These are phyloP conservation scores for Glomeris marginata DNA, from an alignment of 2,888 invertebrate genomes.

Conservation along the genomic window DNA sequence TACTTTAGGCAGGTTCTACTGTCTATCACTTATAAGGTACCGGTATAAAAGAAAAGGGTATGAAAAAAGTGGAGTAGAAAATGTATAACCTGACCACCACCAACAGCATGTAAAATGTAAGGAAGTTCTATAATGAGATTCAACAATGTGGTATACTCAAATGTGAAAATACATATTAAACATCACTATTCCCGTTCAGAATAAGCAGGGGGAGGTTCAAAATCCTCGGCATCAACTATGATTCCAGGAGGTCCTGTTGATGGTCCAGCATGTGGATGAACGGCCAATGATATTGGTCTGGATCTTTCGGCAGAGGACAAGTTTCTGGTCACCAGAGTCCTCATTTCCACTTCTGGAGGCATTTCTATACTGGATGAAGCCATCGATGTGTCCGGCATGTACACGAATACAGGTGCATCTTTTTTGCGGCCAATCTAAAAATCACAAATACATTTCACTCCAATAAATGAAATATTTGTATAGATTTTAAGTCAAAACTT, in stretches of 20 bases:
- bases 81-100: no score
- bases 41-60: no score
- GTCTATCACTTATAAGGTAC: no score
- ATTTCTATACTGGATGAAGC: neutral
- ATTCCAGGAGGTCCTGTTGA: neutral
- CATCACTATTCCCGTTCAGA: constrained; percentile 1
- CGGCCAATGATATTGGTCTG: neutral
- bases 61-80: no score
- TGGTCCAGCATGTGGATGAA: neutral
- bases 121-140: no score
- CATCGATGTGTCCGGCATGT: constrained; percentile 1
- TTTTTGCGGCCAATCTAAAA: neutral
- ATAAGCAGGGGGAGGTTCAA: constrained; percentile 12
- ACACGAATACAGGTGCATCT: constrained; percentile 4
- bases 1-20: no score
- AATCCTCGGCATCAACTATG: constrained; percentile 7
- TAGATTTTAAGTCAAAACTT: no score
- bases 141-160: no score
- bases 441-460: neutral
- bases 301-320: neutral
- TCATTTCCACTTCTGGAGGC: constrained; percentile 6
- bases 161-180: no score
- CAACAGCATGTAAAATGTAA: no score
- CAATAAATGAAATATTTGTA: neutral
- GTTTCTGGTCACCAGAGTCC: neutral